A percentile compares a stretch with the other conserved stretches of the same genome.
Conservation (phyloP, 1,140 invertebrate species). For the Popillia japonica region DNA sequence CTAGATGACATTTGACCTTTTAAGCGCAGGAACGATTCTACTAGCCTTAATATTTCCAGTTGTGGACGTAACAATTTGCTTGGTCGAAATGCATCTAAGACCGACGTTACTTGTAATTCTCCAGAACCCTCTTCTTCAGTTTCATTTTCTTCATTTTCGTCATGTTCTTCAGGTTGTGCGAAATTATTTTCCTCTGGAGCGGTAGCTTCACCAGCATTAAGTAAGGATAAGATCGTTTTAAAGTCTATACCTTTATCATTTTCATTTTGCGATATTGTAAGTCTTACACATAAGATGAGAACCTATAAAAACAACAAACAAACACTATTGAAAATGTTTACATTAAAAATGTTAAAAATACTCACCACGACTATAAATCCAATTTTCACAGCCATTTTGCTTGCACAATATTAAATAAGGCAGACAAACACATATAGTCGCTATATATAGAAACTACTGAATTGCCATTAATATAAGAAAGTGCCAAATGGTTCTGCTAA, state of each 20-base stretch:
- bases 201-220: not conserved
- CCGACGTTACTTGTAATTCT: not conserved
- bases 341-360: not conserved
- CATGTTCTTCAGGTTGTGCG: not conserved
- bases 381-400: constrained; percentile 15
- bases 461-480: not conserved
- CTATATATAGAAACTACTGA: not conserved
- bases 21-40: constrained; percentile 19
- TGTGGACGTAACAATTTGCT: constrained; percentile 13
- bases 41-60: constrained; percentile 27
- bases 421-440: not conserved
- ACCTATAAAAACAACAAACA: not conserved
- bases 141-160: not conserved
- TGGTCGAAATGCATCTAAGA: not conserved
- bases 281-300: not conserved
- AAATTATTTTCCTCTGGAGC: not conserved
- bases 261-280: not conserved
- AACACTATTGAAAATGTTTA: not conserved
- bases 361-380: constrained; percentile 4
- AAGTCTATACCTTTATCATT: not conserved
- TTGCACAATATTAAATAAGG: not conserved
- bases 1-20: constrained; percentile 30
- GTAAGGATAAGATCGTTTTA: constrained; percentile 1
- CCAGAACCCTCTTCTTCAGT: not conserved
- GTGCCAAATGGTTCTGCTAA: not conserved